Base-by-base conservation (phyloP, 2,888 invertebrate species). In the Chesias legatella region DNA sequence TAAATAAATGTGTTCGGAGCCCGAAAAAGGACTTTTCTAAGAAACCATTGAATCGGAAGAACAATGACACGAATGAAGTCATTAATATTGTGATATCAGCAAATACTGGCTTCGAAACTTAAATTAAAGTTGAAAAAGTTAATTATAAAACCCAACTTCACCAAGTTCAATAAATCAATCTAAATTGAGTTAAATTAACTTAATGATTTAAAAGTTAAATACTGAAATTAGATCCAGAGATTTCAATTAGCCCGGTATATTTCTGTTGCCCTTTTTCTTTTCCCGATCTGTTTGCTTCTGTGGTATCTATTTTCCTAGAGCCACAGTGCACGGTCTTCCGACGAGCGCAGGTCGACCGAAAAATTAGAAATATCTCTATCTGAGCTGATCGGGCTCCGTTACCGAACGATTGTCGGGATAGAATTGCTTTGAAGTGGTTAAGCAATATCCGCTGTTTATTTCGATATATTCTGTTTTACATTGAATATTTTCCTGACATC, bases 311-410 rank as follows among this genome's bases (percentile, higher is more conserved):
- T 78, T 73, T 68, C 60, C 63, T 61, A 64, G 63, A 67, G 63
- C 65, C 60, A 67, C 64, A 64, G 70, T 73, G 61, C 57, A 66
- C 63, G 63, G 70, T 71, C 66, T 68, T 66, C 53, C 39, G 45
- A 40, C 60, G 57, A 53, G 59, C 62, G 67, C 72, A 70, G 73
- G 71, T 79, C 79, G 64, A 79, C 71, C 81, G 80, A 71, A 73
- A 81, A 82, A 83, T 83, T 80, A 76, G 79, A 80, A 80, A 80
- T 74, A 80, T 78, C 76, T 81, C 73, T 69, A 75, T 79, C 71
- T 55, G 51, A 64, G 56, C 57, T 67, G 59, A 73, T 69, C 70
- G 68, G 55, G 66, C 61, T 58, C 57, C 63, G 63, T 58, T 53
- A 58, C 49, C 53, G 54, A 62, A 56, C 58, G 53, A 55, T 56